Base-by-base conservation (phyloP, 1,140 invertebrate genomes). In the Sycophila sp. region DNA sequence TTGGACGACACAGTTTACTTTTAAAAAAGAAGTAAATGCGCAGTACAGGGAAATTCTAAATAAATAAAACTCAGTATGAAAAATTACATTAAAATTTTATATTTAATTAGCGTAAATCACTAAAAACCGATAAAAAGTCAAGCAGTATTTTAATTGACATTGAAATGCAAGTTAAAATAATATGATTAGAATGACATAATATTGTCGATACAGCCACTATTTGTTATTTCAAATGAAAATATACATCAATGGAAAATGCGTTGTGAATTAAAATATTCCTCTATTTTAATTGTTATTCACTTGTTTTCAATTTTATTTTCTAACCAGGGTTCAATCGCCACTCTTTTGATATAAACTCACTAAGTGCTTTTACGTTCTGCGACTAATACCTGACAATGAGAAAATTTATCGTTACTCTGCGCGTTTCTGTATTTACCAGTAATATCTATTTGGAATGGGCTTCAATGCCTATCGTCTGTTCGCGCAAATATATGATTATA, bases 401-500 rank as follows among this genome's bases (percentile, higher is more conserved):
- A 30, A 38, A 6, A n/a, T 51, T 8, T 4, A 11, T 22, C 32
- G 11, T 30, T 10, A 3, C 34, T 56, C 19, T 42, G 24, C 3
- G 38, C 26, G 32, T 2, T 15, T 36, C 13, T 30, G 13, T 24
- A 45, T 40, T 28, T 32, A 11, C 2, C 4, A 49, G 26, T n/a
- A 45, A 59, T 58, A 59, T 58, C 28, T 58, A 32, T 59, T 38
- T 49, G 22, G 19, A 68, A 68, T 68, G 30, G 6, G 65, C n/a
- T 53, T 63, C 38, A 15, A 15, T 15, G 30, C 22, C 11, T 40
- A 40, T 4, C 32, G 28, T 22, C 45, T 32, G 17, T 30, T 32
- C n/a, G 34, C 34, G 19, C 17, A 10, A 28, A 66, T 45, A 30
- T 1, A 22, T 26, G 26, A 30, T 17, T 49, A 19, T 19, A 49